Evolutionary conservation across 2,113 vertebrate species (phyloP), one percentile per base, ranked within the genome.

Genomic region (Amblyornis subalaris): DNA sequence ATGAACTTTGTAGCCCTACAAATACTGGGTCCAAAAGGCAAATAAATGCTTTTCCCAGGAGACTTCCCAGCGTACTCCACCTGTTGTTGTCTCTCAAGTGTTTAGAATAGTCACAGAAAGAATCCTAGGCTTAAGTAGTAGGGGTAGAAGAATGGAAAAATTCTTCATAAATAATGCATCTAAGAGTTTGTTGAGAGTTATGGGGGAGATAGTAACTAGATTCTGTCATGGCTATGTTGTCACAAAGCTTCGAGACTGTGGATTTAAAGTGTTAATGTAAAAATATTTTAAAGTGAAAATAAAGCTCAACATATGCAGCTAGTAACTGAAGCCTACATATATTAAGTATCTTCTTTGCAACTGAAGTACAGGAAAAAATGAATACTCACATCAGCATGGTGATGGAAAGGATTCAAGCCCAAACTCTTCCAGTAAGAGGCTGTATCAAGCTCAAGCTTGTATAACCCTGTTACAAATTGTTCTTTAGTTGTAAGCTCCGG

Each of bases 361-460:
- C 22, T 73, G 3, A 61, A 81, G 35, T 38, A 26, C 11, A 42
- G 13, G 23, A 64, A 35, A 38, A 70, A 45, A 51, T 4, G 35
- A 64, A 47, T 94, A 98, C 98, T 98, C 86, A 98, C 98, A 17
- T 98, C 97, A 66, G 95, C 97, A 19, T 96, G 80, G 53, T 98
- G 97, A 51, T 98, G 97, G 95, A 99, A 98, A 3, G 98, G 96
- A 5, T 91, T 95, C 50, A 91, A 93, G 12, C 97, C 98, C 65
- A 97, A 44, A 16, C 29, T 96, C 55, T 97, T 98, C 98, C 98
- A 98, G 50, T 98, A 98, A 47, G 95, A 55, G 71, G 97, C 97
- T 31, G 98, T 98, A 64, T 98, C 97, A 84, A 98, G 95, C 81
- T 98, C 96, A 23, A 98, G 92, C 58, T 97, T 98, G 91, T 98